A percentile compares a stretch with the other conserved stretches of the same genome.
Conservation (phyloP, 2,113 vertebrate genomes). For the Misgurnus mizolepis region DNA sequence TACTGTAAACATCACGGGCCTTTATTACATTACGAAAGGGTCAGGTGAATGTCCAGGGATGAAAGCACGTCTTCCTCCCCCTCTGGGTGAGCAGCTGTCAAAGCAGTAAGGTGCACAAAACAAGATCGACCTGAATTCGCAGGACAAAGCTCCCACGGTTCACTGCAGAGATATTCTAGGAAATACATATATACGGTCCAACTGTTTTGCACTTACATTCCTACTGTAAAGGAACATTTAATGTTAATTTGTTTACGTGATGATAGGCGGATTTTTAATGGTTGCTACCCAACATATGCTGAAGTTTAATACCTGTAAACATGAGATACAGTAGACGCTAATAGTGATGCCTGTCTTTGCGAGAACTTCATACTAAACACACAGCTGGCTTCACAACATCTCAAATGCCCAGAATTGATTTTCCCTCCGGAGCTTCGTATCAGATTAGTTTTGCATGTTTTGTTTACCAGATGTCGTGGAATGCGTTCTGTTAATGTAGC, state of each 20-base stretch:
- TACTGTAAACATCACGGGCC: conserved; percentile 36
- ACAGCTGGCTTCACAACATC: conserved; percentile 21
- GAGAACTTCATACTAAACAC: not conserved
- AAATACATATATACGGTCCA: too few species aligned
- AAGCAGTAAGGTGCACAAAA: conserved; percentile 45
- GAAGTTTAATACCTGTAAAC: too few species aligned
- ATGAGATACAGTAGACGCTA: not conserved
- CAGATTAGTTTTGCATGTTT: conserved; percentile 21
- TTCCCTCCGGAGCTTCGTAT: conserved; percentile 5
- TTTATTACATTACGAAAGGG: conserved; percentile 42
- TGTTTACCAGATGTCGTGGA: conserved; percentile 23
- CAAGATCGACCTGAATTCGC: conserved; percentile 31
- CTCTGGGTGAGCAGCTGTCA: conserved; percentile 47
- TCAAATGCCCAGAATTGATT: not conserved
- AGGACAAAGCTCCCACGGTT: conserved; percentile 14
- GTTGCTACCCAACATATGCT: too few species aligned
- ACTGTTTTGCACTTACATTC: too few species aligned
- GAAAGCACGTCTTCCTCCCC: conserved; percentile 31
- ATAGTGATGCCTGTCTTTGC: not conserved
- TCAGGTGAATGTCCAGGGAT: conserved; percentile 38
- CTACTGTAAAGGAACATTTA: too few species aligned
- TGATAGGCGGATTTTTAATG: too few species aligned
- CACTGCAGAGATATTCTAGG: conserved; percentile 16
- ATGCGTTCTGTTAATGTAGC: conserved; percentile 30
- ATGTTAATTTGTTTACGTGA: too few species aligned